Conservation (phyloP, 2,113 vertebrate species). For the Mesembrinibis cayennensis region DNA sequence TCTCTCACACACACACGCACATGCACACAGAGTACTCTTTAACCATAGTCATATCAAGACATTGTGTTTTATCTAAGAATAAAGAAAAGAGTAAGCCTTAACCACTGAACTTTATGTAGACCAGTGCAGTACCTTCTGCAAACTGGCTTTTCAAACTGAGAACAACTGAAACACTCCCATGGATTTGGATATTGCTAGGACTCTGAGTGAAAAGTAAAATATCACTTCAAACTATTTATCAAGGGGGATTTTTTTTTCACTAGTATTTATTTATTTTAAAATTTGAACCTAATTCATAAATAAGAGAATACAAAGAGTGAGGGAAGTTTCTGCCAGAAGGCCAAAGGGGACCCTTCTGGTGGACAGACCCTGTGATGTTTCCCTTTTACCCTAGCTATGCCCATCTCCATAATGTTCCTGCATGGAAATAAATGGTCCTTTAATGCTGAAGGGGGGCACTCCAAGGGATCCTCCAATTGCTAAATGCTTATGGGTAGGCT, state of each 20-base stretch:
- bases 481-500: neutral
- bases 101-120: neutral
- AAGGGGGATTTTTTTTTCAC: neutral
- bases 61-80: neutral
- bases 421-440: neutral
- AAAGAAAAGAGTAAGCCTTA: conserved; percentile 38
- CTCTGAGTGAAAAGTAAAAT: neutral
- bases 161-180: neutral
- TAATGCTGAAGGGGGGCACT: neutral
- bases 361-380: neutral
- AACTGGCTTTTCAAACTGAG: neutral
- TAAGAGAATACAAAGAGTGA: neutral
- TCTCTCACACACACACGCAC: neutral
- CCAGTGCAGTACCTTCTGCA: neutral
- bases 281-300: neutral
- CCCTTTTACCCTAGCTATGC: neutral
- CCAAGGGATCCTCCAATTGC: neutral
- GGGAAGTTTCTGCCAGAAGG: neutral
- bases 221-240: neutral
- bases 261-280: neutral
- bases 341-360: neutral
- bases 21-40: neutral
- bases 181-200: neutral
- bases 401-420: neutral
- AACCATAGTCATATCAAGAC: neutral